Evolutionary conservation across 2,113 vertebrate genomes (phyloP).

Genomic region (Tor tambroides): DNA sequence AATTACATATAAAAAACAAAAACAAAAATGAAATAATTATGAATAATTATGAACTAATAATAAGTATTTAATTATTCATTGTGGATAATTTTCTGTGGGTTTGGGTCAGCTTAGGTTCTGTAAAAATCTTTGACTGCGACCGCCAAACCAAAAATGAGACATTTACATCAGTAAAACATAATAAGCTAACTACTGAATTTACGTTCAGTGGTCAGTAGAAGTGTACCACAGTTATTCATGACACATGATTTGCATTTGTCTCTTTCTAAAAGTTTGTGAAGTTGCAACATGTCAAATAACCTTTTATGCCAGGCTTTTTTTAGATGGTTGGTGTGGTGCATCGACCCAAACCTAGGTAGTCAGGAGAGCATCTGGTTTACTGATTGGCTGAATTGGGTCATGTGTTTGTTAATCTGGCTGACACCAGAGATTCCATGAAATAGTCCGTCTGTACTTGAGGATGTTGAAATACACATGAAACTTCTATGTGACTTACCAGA

Average conservation of each 20-base stretch:
- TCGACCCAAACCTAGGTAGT: not conserved
- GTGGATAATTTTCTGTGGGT: not conserved
- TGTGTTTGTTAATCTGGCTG: not conserved
- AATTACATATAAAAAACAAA: too few relatives aligned
- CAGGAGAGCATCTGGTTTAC: not conserved
- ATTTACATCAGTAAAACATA: not conserved
- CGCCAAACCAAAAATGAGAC: not conserved
- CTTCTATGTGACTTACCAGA: not conserved
- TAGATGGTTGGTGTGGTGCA: not conserved
- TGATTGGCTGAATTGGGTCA: not conserved
- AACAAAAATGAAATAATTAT: too few relatives aligned
- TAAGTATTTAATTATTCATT: not conserved
- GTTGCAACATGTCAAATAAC: not conserved
- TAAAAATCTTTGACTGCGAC: not conserved
- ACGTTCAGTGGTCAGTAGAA: not conserved
- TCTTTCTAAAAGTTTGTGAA: not conserved
- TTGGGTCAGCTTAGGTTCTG: not conserved
- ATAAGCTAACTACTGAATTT: not conserved
- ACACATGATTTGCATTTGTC: not conserved
- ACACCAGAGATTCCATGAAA: not conserved
- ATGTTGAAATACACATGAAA: slow-evolving; percentile 6
- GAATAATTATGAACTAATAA: too few relatives aligned
- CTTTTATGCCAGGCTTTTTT: not conserved
- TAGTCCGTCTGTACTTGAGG: not conserved
- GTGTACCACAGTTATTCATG: not conserved